phyloP scores from a whole-genome alignment of 2,113 vertebrate species.

The Nymphicus hollandicus region DNA sequence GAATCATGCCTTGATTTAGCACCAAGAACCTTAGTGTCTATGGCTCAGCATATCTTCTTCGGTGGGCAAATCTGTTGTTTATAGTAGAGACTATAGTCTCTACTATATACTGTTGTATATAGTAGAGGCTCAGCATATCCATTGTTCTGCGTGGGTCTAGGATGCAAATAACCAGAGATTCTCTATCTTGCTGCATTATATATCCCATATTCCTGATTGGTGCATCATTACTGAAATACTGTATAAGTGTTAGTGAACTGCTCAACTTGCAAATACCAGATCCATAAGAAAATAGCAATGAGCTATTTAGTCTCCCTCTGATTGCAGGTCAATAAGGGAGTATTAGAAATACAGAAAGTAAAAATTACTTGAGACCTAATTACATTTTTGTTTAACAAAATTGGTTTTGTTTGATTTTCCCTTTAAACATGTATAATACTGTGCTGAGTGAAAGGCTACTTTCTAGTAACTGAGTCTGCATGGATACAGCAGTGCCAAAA shows the following conservation, averaged over 20 bases:
- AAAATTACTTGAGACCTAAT: neutral
- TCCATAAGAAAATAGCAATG: neutral
- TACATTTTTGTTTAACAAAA: neutral
- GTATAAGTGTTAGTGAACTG: neutral
- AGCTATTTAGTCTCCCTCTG: neutral
- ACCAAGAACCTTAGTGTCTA: neutral
- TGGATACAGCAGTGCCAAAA: neutral
- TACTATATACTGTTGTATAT: neutral
- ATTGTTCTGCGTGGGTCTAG: neutral
- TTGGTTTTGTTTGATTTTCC: neutral
- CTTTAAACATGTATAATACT: neutral
- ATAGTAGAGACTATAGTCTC: neutral
- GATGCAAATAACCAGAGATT: neutral
- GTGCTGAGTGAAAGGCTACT: neutral
- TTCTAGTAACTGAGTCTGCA: neutral
- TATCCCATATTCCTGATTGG: neutral
- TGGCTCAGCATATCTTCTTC: neutral
- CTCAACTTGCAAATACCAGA: neutral
- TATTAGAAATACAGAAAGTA: neutral
- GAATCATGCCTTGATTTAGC: neutral
- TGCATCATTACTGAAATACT: neutral
- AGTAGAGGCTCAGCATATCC: neutral
- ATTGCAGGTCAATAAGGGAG: neutral
- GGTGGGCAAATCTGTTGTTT: neutral
- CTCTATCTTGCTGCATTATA: neutral